These are phyloP conservation scores for Stegophylla sp. DNA, from an alignment of 2,888 invertebrate species.

Conservation along the genomic window DNA sequence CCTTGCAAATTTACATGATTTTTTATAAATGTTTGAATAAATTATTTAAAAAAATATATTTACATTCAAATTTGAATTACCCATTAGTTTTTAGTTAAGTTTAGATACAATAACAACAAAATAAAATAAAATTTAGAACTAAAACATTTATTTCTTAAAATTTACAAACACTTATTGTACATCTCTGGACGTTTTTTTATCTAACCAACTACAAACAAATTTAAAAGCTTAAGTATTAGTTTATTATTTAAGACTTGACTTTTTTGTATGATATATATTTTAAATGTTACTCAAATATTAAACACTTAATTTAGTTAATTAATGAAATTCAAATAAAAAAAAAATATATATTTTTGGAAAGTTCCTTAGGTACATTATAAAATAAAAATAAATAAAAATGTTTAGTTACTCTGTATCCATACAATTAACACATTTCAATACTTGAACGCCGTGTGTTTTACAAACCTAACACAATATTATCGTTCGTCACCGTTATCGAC, in stretches of 20 bases:
- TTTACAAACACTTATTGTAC: not conserved
- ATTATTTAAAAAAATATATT: not conserved
- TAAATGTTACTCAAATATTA: slow-evolving; percentile 13
- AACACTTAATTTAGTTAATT: slow-evolving; percentile 4
- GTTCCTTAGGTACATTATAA: slow-evolving; percentile 1
- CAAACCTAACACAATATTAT: slow-evolving; percentile 12
- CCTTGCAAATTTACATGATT: slow-evolving; percentile 2
- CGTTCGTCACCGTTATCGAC: slow-evolving; percentile 6
- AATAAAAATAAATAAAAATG: slow-evolving; percentile 6
- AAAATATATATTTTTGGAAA: not conserved
- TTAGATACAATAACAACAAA: not conserved
- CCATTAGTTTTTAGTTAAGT: not conserved
- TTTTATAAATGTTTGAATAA: not conserved
- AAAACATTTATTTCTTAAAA: slow-evolving; percentile 21
- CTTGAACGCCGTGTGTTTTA: too few relatives aligned
- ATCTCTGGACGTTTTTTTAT: slow-evolving; percentile 1
- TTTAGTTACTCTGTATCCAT: too few relatives aligned
- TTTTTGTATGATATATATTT: slow-evolving; percentile 21
- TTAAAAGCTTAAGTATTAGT: not conserved
- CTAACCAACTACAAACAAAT: not conserved
- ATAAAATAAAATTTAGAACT: slow-evolving; percentile 2
- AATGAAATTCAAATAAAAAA: not conserved
- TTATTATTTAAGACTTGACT: not conserved
- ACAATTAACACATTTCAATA: too few relatives aligned
- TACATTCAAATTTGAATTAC: slow-evolving; percentile 20